Conservation (phyloP, 2,888 invertebrate genomes). For the Magallana nippona region DNA sequence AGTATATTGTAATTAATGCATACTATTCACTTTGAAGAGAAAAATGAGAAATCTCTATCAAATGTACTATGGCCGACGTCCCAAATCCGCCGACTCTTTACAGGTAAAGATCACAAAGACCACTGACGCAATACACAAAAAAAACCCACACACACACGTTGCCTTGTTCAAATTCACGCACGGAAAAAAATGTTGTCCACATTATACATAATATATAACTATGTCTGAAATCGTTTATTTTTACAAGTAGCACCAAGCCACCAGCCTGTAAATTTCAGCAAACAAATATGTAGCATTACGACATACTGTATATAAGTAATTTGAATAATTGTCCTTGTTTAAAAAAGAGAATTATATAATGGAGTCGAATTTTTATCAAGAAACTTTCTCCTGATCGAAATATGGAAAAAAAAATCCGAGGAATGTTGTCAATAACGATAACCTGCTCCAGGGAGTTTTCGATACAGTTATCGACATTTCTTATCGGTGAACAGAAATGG, state of each 20-base stretch:
- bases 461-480: too few relatives aligned
- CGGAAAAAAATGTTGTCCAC: neutral
- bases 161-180: neutral
- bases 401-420: too few relatives aligned
- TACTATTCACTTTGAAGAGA: constrained; percentile 4
- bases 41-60: constrained; percentile 38
- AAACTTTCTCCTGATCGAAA: too few relatives aligned
- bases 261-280: neutral
- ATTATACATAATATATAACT: neutral
- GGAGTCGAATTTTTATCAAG: too few relatives aligned
- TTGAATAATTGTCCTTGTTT: neutral
- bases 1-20: neutral
- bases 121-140: neutral
- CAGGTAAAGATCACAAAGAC: neutral
- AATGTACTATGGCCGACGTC: constrained; percentile 36
- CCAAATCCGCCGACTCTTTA: constrained; percentile 16
- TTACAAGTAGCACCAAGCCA: neutral
- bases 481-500: too few relatives aligned
- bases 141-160: neutral
- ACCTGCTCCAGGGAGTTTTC: too few relatives aligned
- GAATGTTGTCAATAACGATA: too few relatives aligned
- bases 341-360: neutral
- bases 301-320: neutral
- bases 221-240: neutral
- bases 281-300: too few relatives aligned